Evolutionary conservation across 2,888 invertebrate genomes (phyloP).

Genomic region (Frankliniella fusca): DNA sequence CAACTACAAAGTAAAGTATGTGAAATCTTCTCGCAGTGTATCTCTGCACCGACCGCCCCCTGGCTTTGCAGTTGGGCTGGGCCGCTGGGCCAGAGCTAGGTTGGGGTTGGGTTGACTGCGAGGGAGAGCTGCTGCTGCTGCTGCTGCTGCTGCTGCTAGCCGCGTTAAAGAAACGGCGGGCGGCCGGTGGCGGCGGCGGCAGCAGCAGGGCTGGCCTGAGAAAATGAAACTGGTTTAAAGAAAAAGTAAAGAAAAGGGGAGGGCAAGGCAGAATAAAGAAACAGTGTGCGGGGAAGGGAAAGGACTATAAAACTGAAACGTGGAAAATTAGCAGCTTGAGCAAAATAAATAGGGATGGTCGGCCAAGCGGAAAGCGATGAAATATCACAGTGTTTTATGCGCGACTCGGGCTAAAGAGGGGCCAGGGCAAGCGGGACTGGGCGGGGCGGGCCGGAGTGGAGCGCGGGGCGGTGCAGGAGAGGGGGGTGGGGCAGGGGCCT

Average conservation of each 20-base stretch:
- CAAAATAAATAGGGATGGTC: conserved; percentile 21
- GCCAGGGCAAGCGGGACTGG: neutral
- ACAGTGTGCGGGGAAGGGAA: neutral
- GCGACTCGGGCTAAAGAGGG: neutral
- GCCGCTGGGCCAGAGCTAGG: neutral
- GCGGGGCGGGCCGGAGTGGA: neutral
- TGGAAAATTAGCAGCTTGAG: conserved; percentile 16
- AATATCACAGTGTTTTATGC: conserved; percentile 26
- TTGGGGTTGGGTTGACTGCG: neutral
- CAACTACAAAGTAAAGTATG: too few relatives aligned
- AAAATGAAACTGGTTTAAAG: neutral
- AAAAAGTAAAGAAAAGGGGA: neutral
- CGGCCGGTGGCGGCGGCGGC: neutral
- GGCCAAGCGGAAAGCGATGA: conserved; percentile 15
- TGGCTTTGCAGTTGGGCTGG: neutral
- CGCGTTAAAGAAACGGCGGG: neutral
- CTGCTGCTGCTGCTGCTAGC: too few relatives aligned
- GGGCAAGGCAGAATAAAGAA: neutral
- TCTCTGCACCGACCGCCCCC: too few relatives aligned
- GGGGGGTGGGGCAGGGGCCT: neutral
- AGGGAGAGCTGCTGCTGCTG: too few relatives aligned
- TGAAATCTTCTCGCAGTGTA: too few relatives aligned
- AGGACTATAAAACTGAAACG: conserved; percentile 23
- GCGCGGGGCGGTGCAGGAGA: neutral
- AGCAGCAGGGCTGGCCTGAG: neutral